These are phyloP conservation scores for Cyphomyrus plagiostoma DNA, from an alignment of 2,113 vertebrate species.

Conservation along the genomic window DNA sequence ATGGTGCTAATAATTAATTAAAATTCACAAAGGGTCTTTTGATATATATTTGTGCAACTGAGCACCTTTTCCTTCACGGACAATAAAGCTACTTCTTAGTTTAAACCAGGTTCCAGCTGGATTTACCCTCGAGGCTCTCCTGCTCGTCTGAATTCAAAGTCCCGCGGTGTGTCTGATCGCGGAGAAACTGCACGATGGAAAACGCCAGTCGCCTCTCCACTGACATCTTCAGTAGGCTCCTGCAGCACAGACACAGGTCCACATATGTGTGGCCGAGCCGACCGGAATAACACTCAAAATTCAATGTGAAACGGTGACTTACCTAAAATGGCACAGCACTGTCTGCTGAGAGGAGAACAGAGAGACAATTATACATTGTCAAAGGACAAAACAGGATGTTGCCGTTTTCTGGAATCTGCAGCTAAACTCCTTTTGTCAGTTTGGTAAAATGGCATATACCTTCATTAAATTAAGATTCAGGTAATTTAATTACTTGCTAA, in stretches of 20 bases:
- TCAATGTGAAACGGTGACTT: not conserved
- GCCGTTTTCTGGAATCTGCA: not conserved
- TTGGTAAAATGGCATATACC: not conserved
- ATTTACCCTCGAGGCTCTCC: conserved; percentile 92
- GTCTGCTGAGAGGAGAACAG: conserved; percentile 19
- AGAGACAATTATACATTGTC: not conserved
- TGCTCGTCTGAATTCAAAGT: conserved; percentile 87
- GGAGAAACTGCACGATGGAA: conserved; percentile 90
- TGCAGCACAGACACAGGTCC: not conserved
- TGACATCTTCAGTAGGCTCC: conserved; percentile 66
- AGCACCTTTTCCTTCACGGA: not conserved
- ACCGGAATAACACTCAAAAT: not conserved
- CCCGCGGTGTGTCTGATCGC: conserved; percentile 86
- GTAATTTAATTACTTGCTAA: not conserved
- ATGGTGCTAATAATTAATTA: not conserved
- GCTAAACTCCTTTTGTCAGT: not conserved
- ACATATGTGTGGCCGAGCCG: not conserved
- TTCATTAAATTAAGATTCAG: not conserved
- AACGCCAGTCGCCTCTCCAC: conserved; percentile 87
- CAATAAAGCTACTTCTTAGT: not conserved
- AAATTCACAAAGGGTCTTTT: not conserved
- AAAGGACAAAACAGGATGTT: not conserved
- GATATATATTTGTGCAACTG: not conserved
- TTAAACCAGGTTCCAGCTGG: not conserved
- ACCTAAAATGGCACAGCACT: not conserved